Evolutionary conservation across 2,888 invertebrate species (phyloP).

Genomic region (Chydorus sphaericus): DNA sequence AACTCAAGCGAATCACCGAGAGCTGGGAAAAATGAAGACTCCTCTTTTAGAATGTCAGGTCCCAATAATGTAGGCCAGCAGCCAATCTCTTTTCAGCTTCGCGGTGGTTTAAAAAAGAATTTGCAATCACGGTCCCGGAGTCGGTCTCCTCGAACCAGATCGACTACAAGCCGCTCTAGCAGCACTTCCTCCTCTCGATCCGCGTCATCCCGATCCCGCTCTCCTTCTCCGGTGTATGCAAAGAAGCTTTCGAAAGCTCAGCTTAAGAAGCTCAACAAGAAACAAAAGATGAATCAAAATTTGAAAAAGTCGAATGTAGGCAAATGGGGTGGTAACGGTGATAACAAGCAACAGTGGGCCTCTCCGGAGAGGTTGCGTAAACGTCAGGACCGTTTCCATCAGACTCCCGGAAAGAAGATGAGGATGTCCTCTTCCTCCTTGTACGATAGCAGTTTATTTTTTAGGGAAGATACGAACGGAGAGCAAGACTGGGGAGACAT

Average conservation of each 20-base stretch:
- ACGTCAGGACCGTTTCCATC: constrained; percentile 74
- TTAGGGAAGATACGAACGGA: constrained; percentile 37
- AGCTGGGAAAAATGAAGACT: too few species aligned
- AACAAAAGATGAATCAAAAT: not conserved
- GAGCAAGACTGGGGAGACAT: constrained; percentile 69
- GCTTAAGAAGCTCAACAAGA: constrained; percentile 27
- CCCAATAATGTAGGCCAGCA: too few species aligned
- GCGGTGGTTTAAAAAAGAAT: constrained; percentile 18
- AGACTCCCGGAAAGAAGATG: constrained; percentile 22
- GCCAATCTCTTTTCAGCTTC: constrained; percentile 17
- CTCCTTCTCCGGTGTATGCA: constrained; percentile 21
- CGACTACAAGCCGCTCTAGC: constrained; percentile 20
- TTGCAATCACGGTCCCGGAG: constrained; percentile 16
- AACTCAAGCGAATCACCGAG: too few species aligned
- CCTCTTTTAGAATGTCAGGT: too few species aligned
- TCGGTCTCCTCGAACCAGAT: constrained; percentile 15
- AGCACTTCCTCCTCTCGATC: constrained; percentile 22
- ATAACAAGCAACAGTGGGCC: constrained; percentile 15
- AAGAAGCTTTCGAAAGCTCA: constrained; percentile 13
- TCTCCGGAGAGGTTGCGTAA: constrained; percentile 61
- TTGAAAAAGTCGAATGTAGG: not conserved
- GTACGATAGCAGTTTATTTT: constrained; percentile 12
- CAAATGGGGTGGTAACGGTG: not conserved
- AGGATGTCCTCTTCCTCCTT: not conserved
- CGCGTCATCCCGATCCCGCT: constrained; percentile 20